Evolutionary conservation across 2,888 invertebrate genomes (phyloP), one percentile per base, ranked within the genome.

Genomic region (Drosophila anomalata): DNA sequence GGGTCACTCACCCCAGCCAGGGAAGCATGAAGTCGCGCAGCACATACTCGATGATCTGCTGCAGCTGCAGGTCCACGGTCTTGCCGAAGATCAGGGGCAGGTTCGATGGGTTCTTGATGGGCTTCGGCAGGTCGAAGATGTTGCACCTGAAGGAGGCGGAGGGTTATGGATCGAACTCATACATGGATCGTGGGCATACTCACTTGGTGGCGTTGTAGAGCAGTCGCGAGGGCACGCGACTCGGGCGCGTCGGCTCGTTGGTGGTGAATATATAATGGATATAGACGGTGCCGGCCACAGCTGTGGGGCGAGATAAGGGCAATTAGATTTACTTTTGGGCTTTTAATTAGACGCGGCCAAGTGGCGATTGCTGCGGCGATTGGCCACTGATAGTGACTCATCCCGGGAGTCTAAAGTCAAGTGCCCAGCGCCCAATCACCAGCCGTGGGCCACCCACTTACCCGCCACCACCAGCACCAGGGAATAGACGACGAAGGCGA

Each of bases 61-160:
- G 96, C 26, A 97, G 91, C 75, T 96, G 95, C 81, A 95, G 94
- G 89, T 97, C 97, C 39, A 97, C 96, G 65, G 96, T 96, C 73
- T 96, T 94, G 44, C 96, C 96, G 91, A 96, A 96, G 86, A 96
- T 94, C n/a, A 96, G 92, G n/a, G 96, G 95, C 78, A 96, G 93
- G 91, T 95, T 94, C 46, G 93, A 92, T 75, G 92, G 90, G 76
- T 92, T 93, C 69, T 90, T 91, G 44, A 89, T 89, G 57, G 90
- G 91, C 47, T 91, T 90, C 54, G 92, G 92, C 78, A 90, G 83
- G 81, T 92, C 92, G 65, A 92, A 92, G 56, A 92, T 89, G 75
- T 80, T 89, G 57, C 91, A 89, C 77, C 92, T 92, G 66, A 3
- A 36, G 14, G 0, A 22, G 22, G 22, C 4, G 29, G 29, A 8